Conservation (phyloP, 1,140 invertebrate genomes). For the Atta texana region DNA sequence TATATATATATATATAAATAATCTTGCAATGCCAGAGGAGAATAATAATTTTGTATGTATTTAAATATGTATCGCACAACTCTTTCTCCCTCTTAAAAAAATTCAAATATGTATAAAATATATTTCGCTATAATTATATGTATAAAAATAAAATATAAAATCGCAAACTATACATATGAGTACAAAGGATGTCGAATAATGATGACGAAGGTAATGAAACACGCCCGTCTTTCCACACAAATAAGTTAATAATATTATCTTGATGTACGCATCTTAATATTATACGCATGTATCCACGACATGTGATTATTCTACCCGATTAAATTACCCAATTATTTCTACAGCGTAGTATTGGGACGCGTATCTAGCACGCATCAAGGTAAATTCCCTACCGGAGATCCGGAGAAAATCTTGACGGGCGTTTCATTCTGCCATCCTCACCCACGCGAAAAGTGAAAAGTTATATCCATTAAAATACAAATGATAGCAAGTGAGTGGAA, state of each 20-base stretch:
- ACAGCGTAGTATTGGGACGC: constrained; percentile 15
- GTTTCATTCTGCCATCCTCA: background rate
- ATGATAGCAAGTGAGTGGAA: background rate
- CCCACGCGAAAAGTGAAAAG: constrained; percentile 41
- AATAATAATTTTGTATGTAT: background rate
- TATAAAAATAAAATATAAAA: background rate
- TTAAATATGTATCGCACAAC: background rate
- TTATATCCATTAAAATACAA: background rate
- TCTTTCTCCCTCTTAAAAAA: background rate
- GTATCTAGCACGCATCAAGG: constrained; percentile 22
- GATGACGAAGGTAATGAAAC: constrained; percentile 1
- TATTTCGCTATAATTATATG: background rate
- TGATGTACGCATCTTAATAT: background rate
- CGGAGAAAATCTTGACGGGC: constrained; percentile 43
- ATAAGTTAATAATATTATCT: constrained; percentile 42
- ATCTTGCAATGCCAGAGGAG: background rate
- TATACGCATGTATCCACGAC: constrained; percentile 18
- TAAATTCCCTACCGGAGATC: constrained; percentile 35
- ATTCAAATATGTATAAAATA: background rate
- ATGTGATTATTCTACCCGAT: constrained; percentile 12
- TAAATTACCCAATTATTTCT: constrained; percentile 52
- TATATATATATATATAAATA: constrained; percentile 1
- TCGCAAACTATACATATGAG: background rate
- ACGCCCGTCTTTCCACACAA: background rate
- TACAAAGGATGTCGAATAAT: constrained; percentile 10